Percentiles rank a stretch among this genome's conserved stretches.
Evolutionary conservation across 2,797 vertebrate genomes (phyloP).

Genomic region (Halcyon leucocephala): DNA sequence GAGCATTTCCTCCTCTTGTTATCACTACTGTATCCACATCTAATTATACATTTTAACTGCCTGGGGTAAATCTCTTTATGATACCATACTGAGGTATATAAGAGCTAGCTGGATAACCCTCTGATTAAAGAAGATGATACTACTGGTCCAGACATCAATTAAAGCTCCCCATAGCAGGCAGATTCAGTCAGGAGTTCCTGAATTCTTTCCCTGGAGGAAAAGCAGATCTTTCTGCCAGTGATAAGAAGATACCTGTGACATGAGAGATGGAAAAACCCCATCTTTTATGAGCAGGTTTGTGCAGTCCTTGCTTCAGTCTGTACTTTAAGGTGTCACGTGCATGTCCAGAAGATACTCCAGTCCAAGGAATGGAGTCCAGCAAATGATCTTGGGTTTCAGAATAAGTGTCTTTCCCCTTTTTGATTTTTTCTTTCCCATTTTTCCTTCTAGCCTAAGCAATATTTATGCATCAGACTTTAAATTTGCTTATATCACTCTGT

Average conservation of each 20-base stretch:
- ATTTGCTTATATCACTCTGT: not conserved
- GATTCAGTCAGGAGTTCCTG: not conserved
- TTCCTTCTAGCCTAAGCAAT: not conserved
- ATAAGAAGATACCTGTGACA: not conserved
- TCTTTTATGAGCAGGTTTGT: not conserved
- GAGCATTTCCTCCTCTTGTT: not conserved
- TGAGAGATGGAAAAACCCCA: not conserved
- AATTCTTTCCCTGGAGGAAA: not conserved
- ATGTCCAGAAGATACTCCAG: not conserved
- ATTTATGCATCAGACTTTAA: not conserved
- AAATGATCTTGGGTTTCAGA: not conserved
- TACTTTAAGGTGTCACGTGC: not conserved
- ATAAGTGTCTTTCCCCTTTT: not conserved
- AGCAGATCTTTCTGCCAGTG: not conserved
- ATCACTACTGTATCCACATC: not conserved
- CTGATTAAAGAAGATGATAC: not conserved
- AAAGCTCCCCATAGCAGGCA: not conserved
- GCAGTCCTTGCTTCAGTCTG: not conserved
- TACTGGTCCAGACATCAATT: not conserved
- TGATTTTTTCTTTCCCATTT: not conserved
- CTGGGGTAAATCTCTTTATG: not conserved
- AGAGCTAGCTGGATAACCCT: not conserved
- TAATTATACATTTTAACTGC: not conserved
- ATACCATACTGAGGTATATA: not conserved
- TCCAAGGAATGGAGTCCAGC: not conserved